Evolutionary conservation across 2,113 vertebrate species (phyloP).

Genomic region (Telmatochromis sp.): DNA sequence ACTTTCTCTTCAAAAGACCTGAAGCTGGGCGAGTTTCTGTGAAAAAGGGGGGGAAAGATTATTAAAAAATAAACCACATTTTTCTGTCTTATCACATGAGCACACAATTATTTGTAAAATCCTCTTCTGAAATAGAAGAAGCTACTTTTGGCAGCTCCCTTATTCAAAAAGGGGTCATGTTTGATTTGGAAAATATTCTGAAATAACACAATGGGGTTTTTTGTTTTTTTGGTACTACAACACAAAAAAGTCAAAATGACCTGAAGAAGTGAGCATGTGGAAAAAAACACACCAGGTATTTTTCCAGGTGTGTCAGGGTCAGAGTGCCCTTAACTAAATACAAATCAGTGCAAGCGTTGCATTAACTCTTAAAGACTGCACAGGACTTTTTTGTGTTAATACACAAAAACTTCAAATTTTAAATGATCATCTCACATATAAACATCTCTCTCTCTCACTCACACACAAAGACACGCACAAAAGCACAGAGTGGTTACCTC

Average conservation of each 20-base stretch:
- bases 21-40: slow-evolving; percentile 95
- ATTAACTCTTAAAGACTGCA: not conserved
- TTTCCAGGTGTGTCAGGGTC: not conserved
- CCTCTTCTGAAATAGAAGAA: not conserved
- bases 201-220: not conserved
- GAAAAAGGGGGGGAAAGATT: not conserved
- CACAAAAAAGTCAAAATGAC: not conserved
- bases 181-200: not conserved
- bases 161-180: not conserved
- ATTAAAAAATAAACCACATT: not conserved
- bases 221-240: not conserved
- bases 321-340: not conserved
- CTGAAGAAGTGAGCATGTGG: not conserved
- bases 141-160: not conserved
- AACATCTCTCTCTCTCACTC: not conserved
- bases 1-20: slow-evolving; percentile 97
- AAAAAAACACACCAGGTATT: not conserved
- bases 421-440: not conserved
- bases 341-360: no score
- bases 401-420: not conserved
- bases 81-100: not conserved
- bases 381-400: not conserved
- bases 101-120: not conserved
- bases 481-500: slow-evolving; percentile 78
- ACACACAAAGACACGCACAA: not conserved